Base-by-base conservation (phyloP, 2,888 invertebrate species). In the Andrena minutula region DNA sequence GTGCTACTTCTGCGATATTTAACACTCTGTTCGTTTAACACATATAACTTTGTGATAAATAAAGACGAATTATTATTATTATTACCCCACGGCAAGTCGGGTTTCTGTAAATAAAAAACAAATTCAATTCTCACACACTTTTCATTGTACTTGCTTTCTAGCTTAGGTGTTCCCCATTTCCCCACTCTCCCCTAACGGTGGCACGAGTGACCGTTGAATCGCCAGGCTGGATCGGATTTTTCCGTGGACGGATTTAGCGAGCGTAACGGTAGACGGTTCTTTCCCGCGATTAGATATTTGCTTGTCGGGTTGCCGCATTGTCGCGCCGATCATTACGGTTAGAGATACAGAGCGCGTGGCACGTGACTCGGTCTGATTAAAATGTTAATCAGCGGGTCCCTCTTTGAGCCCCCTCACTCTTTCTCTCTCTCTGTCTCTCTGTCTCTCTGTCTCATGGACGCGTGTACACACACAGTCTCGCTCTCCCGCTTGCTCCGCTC, bases 311-410 rank as follows among this genome's bases (percentile, higher is more conserved):
- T 35, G 79, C 28, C 68, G 69, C 77, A 82, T 88, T 82, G 75
- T 83, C 79, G 66, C 77, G 75, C 41, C 47, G 77, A 86, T 89
- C 88, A 89, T 90, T 92, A 90, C 69, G 81, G 84, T 85, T 83
- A 78, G 66, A 83, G 82, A 87, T 84, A 87, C 79, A 86, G 83
- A 89, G 86, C 82, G 83, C 73, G 60, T 84, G 90, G 90, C 93
- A 93, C 93, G 93, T 92, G 93, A 90, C 92, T 91, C 75, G 85
- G 80, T 79, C 88, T 92, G 92, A 93, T 93, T 92, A 93, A 92
- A 93, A 93, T 92, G 92, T 93, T 93, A 92, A 93, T 93, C 92
- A 92, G 89, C 80, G 85, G 74, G 86, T 73, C 86, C 82, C 72
- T 75, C 73, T 84, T 53, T 68, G 51, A 53, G 3, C 32, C 68